Evolutionary conservation across 2,888 invertebrate genomes (phyloP), one percentile per base, ranked within the genome.

Genomic region (Caradrina clavipalpis): DNA sequence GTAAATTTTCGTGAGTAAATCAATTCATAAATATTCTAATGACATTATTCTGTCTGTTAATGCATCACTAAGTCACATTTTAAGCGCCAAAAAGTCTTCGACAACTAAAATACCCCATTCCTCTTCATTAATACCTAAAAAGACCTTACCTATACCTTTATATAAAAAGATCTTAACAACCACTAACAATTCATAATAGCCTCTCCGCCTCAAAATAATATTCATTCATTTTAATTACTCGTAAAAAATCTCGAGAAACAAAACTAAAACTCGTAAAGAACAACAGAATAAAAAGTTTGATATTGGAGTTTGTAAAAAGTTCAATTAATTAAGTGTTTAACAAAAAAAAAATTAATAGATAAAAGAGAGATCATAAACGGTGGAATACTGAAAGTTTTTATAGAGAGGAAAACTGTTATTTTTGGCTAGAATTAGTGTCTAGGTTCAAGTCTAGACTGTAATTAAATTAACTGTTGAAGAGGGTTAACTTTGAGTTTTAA

Each of bases 181-280:
- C 67, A 54, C 71, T 64, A 67, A 84, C 62, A 72, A 50, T 67
- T 54, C 61, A 51, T 66, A 70, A 80, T 35, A 42, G 69, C 58
- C 68, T 57, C 70, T 73, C 21, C 17, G 63, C 47, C 31, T 67
- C 70, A 68, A 73, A 75, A 81, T 81, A 78, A 78, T 73, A 67
- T 73, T 83, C 72, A 76, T 85, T 83, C 67, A 63, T 74, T 83
- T 84, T 84, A 85, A 84, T 85, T 85, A 85, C 72, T 76, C 86
- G 75, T 84, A 73, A 83, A 84, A 83, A 80, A 83, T 56, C 76
- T 79, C 50, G 8, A 61, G 58, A 54, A 78, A 69, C 69, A 69
- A 81, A 83, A 81, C 83, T 74, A 55, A 47, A 83, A 78, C 68
- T 85, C 81, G 63, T 78, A 77, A 85, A 81, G 70, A 78, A 80